These are phyloP conservation scores for Pogonus chalceus DNA, from an alignment of 1,140 invertebrate species.

Conservation along the genomic window DNA sequence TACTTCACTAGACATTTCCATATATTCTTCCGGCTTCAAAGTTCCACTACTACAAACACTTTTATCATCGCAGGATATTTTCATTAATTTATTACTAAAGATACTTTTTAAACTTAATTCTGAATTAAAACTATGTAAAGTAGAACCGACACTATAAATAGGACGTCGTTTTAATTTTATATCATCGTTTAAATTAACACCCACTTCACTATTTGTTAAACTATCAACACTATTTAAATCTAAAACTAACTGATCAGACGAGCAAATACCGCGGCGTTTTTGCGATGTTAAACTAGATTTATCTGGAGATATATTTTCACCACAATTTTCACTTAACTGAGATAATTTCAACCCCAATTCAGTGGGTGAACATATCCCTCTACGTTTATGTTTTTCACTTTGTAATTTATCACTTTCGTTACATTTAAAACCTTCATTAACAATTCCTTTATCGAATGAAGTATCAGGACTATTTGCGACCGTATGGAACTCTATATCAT, in stretches of 20 bases:
- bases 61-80: not conserved
- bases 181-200: conserved; percentile 19
- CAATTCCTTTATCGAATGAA: conserved; percentile 9
- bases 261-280: conserved; percentile 45
- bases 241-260: conserved; percentile 35
- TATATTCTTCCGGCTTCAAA: conserved; percentile 17
- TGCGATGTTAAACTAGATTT: conserved; percentile 33
- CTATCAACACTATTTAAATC: conserved; percentile 30
- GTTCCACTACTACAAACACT: conserved; percentile 2
- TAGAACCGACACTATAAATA: conserved; percentile 1
- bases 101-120: not conserved
- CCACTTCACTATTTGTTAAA: conserved; percentile 30
- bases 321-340: conserved; percentile 24
- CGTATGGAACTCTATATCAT: conserved; percentile 39
- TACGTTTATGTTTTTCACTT: conserved; percentile 30
- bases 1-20: conserved; percentile 47
- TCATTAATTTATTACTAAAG: not conserved
- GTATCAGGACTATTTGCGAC: conserved; percentile 34
- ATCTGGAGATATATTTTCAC: conserved; percentile 10
- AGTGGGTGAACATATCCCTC: conserved; percentile 36
- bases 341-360: conserved; percentile 29
- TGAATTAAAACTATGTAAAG: not conserved
- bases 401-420: not conserved
- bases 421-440: conserved; percentile 11
- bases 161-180: not conserved